Conservation (phyloP, 2,888 invertebrate species). For the Desoria tigrina region DNA sequence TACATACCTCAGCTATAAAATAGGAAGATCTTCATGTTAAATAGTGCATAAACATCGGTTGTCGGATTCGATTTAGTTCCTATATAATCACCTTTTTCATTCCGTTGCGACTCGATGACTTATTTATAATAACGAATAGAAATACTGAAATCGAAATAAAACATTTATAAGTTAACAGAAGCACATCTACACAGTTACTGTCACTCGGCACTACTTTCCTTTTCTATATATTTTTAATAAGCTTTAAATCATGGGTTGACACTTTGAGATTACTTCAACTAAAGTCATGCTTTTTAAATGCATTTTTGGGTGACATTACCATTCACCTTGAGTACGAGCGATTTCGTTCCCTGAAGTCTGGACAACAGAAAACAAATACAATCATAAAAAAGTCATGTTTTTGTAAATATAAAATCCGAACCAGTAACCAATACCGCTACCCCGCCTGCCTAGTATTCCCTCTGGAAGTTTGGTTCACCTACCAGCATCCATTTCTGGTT, state of each 20-base stretch:
- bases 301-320: neutral
- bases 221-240: conserved; percentile 4
- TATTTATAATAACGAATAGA: neutral
- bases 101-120: conserved; percentile 19
- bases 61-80: conserved; percentile 8
- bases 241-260: neutral
- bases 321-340: neutral
- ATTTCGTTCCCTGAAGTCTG: neutral
- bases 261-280: neutral
- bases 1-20: no score
- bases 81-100: conserved; percentile 21
- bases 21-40: no score
- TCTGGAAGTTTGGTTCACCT: no score
- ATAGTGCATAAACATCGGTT: no score
- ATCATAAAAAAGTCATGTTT: neutral
- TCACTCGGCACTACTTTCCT: neutral
- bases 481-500: no score
- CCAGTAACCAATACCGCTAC: no score
- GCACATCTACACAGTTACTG: no score
- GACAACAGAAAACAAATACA: neutral
- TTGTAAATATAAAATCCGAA: no score
- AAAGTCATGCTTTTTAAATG: neutral
- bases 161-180: no score
- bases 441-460: no score
- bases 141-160: neutral